A percentile compares a stretch with the other conserved stretches of the same genome.
phyloP scores from a whole-genome alignment of 2,113 vertebrate species.

The Pseudopipra pipra region DNA sequence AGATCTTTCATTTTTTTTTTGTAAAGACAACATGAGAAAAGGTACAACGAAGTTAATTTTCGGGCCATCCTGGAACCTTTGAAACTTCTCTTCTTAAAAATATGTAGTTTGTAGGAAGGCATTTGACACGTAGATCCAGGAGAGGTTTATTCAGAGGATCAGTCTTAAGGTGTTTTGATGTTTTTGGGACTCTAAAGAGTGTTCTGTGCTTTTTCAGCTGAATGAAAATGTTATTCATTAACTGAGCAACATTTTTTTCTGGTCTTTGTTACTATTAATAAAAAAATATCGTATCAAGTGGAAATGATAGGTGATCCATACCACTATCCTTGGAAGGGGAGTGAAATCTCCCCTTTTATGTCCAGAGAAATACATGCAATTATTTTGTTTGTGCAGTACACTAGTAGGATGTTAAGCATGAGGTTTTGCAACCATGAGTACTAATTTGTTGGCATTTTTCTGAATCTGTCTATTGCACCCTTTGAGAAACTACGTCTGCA shows the following conservation, averaged over 20 bases:
- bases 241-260: background rate
- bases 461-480: background rate
- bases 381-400: background rate
- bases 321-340: background rate
- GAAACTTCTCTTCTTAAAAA: background rate
- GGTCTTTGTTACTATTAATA: background rate
- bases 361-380: background rate
- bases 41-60: background rate
- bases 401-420: background rate
- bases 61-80: background rate
- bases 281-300: background rate
- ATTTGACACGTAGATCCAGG: background rate
- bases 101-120: accelerated
- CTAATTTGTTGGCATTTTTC: background rate
- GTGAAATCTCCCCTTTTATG: background rate
- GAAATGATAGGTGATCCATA: background rate
- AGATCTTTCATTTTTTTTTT: background rate
- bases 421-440: background rate
- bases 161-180: background rate
- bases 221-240: background rate
- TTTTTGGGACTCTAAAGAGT: background rate
- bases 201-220: background rate
- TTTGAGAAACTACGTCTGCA: background rate
- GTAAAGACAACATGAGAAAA: background rate
- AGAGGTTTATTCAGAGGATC: background rate